Evolutionary conservation across 2,797 vertebrate genomes (phyloP).

Genomic region (Clarias platycephalus): DNA sequence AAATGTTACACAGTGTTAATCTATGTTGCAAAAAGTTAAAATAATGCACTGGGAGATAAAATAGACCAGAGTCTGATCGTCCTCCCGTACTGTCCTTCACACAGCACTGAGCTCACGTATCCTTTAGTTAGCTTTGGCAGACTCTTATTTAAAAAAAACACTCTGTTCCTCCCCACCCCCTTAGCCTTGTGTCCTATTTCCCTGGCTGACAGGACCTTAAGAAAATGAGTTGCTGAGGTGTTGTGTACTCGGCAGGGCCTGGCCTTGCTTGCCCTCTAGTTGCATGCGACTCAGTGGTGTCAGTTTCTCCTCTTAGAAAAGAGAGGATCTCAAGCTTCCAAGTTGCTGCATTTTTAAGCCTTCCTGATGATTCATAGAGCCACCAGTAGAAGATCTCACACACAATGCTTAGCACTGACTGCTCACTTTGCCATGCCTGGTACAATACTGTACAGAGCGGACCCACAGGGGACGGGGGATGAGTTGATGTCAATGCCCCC

Average conservation of each 20-base stretch:
- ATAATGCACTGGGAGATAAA: conserved; percentile 29
- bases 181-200: conserved; percentile 56
- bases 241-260: conserved; percentile 59
- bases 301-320: conserved; percentile 70
- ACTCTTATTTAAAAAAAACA: conserved; percentile 70
- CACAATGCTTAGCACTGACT: conserved; percentile 25
- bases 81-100: conserved; percentile 58
- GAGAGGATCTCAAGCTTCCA: conserved; percentile 63
- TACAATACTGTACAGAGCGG: conserved; percentile 58
- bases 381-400: conserved; percentile 52
- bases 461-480: conserved; percentile 61
- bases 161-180: conserved; percentile 62
- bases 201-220: conserved; percentile 51
- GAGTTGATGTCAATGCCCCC: conserved; percentile 71
- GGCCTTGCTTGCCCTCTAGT: conserved; percentile 56
- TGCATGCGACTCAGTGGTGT: conserved; percentile 57
- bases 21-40: not conserved
- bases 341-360: conserved; percentile 56
- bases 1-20: not conserved
- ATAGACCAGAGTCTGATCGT: conserved; percentile 53
- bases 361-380: conserved; percentile 53
- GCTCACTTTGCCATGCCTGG: conserved; percentile 26
- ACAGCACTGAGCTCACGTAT: conserved; percentile 66
- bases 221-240: conserved; percentile 64
- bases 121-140: conserved; percentile 69